These are phyloP conservation scores for Gastracanthus pulcherrimus DNA, from an alignment of 2,888 invertebrate genomes.

Conservation along the genomic window DNA sequence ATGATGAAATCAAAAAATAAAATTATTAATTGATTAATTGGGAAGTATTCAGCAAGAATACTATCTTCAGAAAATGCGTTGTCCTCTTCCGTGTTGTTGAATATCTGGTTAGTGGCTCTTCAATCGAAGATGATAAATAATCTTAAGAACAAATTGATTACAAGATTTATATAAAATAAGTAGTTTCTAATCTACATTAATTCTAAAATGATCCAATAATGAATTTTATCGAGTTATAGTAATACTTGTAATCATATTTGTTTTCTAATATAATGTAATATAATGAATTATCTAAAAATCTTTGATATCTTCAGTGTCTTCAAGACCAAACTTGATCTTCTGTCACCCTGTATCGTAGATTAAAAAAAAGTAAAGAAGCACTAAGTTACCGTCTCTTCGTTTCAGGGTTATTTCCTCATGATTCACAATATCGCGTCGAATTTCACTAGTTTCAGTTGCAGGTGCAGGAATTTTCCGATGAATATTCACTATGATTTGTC, in stretches of 20 bases:
- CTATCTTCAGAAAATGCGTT: not conserved
- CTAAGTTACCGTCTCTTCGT: slow-evolving; percentile 53
- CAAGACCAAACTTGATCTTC: not conserved
- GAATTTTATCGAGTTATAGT: too few species aligned
- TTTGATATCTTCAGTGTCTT: not conserved
- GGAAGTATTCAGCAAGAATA: not conserved
- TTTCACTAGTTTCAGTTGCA: slow-evolving; percentile 37
- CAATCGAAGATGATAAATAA: not conserved
- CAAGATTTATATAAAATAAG: too few species aligned
- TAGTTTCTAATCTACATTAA: too few species aligned
- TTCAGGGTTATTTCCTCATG: slow-evolving; percentile 49
- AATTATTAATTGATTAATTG: not conserved
- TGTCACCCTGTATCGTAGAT: slow-evolving; percentile 10
- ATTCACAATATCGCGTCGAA: slow-evolving; percentile 46
- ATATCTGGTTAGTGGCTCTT: not conserved
- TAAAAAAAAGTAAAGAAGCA: slow-evolving; percentile 31
- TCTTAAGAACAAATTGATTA: not conserved
- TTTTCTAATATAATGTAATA: too few species aligned
- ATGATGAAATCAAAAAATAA: not conserved
- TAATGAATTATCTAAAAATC: not conserved
- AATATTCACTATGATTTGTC: slow-evolving; percentile 42
- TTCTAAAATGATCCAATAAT: too few species aligned
- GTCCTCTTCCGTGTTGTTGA: not conserved
- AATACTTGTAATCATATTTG: too few species aligned
- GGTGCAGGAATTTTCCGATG: slow-evolving; percentile 39